A percentile compares a stretch with the other conserved stretches of the same genome.
Evolutionary conservation across 2,797 vertebrate genomes (phyloP).

Genomic region (Bradypodion pumilum): DNA sequence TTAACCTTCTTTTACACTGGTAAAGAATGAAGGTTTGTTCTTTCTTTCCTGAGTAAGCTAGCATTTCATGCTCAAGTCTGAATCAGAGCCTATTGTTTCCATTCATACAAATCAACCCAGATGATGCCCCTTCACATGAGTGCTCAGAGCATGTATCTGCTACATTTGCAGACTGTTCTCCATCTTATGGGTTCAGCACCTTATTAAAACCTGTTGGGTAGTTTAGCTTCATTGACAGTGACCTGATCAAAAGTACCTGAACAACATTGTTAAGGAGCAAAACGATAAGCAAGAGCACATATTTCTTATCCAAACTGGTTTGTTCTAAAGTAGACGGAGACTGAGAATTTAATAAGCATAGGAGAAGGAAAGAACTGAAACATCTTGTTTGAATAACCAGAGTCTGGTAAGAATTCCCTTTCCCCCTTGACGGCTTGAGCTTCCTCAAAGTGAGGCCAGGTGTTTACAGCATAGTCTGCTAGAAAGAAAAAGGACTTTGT

Average conservation of each 20-base stretch:
- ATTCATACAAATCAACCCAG: background rate
- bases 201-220: background rate
- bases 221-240: background rate
- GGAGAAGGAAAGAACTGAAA: conserved; percentile 4
- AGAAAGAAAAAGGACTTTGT: conserved; percentile 21
- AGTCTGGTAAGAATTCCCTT: conserved; percentile 18
- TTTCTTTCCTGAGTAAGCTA: background rate
- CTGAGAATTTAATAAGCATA: background rate
- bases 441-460: conserved; percentile 27
- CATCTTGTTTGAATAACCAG: conserved; percentile 35
- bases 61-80: background rate
- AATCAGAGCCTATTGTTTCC: background rate
- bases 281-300: background rate
- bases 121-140: background rate
- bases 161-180: background rate
- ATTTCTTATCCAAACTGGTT: background rate
- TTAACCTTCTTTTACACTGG: no score
- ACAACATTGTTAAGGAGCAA: background rate
- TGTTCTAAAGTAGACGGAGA: conserved; percentile 7
- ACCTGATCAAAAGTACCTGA: background rate
- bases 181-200: background rate
- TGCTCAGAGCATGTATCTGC: background rate
- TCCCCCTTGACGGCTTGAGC: background rate
- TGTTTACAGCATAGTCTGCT: conserved; percentile 30
- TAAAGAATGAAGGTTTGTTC: background rate